Evolutionary conservation across 1,140 invertebrate genomes (phyloP).

Genomic region (Spodoptera frugiperda): DNA sequence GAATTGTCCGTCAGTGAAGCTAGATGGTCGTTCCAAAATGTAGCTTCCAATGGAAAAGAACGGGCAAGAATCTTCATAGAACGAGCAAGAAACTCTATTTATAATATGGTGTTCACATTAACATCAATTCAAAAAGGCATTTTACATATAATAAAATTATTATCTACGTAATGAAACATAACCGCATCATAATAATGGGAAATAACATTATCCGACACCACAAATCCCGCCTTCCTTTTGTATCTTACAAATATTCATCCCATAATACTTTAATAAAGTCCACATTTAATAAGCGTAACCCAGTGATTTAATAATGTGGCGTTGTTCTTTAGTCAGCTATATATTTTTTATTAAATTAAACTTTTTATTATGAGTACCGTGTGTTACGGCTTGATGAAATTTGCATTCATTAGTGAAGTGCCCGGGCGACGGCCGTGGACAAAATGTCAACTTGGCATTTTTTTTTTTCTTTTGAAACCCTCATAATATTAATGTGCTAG

Average conservation of each 20-base stretch:
- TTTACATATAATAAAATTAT: no score
- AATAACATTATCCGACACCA: not conserved
- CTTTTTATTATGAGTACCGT: constrained; percentile 64
- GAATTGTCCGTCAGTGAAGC: no score
- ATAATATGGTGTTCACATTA: no score
- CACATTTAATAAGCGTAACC: constrained; percentile 37
- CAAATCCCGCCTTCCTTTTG: constrained; percentile 6
- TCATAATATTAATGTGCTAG: constrained; percentile 62
- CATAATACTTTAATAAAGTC: constrained; percentile 29
- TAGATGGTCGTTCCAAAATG: no score
- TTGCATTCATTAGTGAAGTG: constrained; percentile 75
- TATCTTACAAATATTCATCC: not conserved
- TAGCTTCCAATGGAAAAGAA: no score
- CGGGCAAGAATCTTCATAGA: no score
- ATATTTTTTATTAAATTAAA: constrained; percentile 62
- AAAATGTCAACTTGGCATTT: constrained; percentile 66
- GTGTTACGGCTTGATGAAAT: constrained; percentile 72
- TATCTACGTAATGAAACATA: no score
- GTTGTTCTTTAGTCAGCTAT: constrained; percentile 35
- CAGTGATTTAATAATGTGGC: constrained; percentile 50
- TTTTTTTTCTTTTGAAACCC: constrained; percentile 58
- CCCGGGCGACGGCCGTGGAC: constrained; percentile 54
- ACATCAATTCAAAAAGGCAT: no score
- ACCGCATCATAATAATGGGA: not conserved
- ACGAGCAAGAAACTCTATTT: no score